These are phyloP conservation scores for Subanguina moxae DNA, from an alignment of 1,140 invertebrate species.

Conservation along the genomic window DNA sequence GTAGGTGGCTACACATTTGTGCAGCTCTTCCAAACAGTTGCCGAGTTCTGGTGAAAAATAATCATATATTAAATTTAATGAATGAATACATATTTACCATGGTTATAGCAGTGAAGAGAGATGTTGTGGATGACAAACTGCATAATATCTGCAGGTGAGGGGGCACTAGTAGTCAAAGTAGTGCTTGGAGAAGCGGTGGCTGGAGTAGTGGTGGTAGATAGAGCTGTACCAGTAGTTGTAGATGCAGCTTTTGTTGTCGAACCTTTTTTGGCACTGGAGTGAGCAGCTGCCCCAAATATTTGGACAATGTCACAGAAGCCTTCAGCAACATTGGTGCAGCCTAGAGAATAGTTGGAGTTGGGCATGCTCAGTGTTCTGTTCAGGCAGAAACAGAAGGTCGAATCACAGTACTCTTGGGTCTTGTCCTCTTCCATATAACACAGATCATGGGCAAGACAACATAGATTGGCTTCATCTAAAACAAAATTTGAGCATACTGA, in stretches of 20 bases:
- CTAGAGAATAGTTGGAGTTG: background rate
- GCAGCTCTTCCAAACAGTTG: background rate
- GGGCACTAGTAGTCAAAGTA: background rate
- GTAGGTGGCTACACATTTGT: background rate
- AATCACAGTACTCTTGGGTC: slow-evolving; percentile 18
- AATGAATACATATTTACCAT: slow-evolving; percentile 5
- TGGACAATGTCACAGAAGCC: slow-evolving; percentile 28
- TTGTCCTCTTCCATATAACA: slow-evolving; percentile 29
- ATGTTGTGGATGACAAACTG: slow-evolving; percentile 4
- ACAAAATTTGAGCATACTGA: background rate
- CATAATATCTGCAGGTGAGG: background rate
- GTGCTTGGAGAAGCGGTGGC: background rate
- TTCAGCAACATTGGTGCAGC: slow-evolving; percentile 11
- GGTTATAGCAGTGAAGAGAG: slow-evolving; percentile 1
- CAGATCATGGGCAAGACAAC: slow-evolving; percentile 25
- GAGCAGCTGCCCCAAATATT: slow-evolving; percentile 24
- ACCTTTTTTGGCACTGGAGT: slow-evolving; percentile 9
- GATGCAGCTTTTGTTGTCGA: slow-evolving; percentile 9
- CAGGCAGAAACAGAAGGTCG: slow-evolving; percentile 28
- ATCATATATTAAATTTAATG: slow-evolving; percentile 1
- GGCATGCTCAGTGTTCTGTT: slow-evolving; percentile 16
- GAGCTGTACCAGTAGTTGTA: slow-evolving; percentile 13
- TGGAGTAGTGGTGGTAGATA: background rate
- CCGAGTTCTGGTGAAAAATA: background rate
- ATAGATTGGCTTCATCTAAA: slow-evolving; percentile 28